Conservation (phyloP, 2,888 invertebrate species). For the Cosmorhoe ocellata region DNA sequence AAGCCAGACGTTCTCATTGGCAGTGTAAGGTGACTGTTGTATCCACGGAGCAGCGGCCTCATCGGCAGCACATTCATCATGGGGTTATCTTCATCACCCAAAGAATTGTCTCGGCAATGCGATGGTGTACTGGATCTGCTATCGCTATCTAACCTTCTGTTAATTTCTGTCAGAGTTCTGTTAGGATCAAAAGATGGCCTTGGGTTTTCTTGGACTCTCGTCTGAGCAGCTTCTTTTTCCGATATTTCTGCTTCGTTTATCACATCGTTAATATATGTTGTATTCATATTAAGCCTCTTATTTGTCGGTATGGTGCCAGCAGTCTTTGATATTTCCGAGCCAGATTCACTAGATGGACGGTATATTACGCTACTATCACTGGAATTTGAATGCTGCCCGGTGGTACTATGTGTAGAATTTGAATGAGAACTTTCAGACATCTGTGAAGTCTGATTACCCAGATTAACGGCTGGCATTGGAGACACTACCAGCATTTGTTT, state of each 20-base stretch:
- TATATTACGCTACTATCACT: constrained; percentile 89
- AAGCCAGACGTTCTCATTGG: constrained; percentile 84
- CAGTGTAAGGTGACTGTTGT: constrained; percentile 89
- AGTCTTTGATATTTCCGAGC: constrained; percentile 82
- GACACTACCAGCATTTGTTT: constrained; percentile 85
- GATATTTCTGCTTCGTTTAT: constrained; percentile 79
- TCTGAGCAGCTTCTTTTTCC: constrained; percentile 74
- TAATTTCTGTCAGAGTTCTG: constrained; percentile 61
- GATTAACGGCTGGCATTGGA: constrained; percentile 86
- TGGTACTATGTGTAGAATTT: constrained; percentile 83
- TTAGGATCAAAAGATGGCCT: constrained; percentile 60
- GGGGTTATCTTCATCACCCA: constrained; percentile 86
- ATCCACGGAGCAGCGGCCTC: constrained; percentile 92
- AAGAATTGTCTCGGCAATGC: constrained; percentile 78
- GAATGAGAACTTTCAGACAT: constrained; percentile 87
- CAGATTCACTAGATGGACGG: constrained; percentile 87
- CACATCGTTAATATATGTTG: constrained; percentile 76
- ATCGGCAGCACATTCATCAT: constrained; percentile 93
- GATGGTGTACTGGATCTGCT: constrained; percentile 76
- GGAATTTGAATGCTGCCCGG: constrained; percentile 86
- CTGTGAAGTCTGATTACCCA: constrained; percentile 65
- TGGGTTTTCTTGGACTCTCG: constrained; percentile 54
- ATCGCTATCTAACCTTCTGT: constrained; percentile 56
- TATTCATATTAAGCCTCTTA: constrained; percentile 78
- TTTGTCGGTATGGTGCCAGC: constrained; percentile 72